These are phyloP conservation scores for sheep (Ovis aries) DNA, from an alignment of 2,113 vertebrate species.

Conservation along the genomic window ARS-UI_Ramb_v3.0 NC_056070.1:48759501-48760000, in stretches of 20 bases:
- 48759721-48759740: background rate
- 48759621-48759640: too few species aligned
- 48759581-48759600: background rate
- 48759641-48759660: too few species aligned
- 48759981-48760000: background rate
- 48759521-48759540: accelerated
- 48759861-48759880: background rate
- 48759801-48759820: background rate
- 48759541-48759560: accelerated
- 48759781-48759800: accelerated
- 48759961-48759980: background rate
- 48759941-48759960: background rate
- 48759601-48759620: accelerated
- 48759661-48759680: background rate
- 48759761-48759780: accelerated
- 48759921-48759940: background rate
- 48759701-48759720: accelerated
- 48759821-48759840: background rate
- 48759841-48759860: background rate
- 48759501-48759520: accelerated
- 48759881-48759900: accelerated
- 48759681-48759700: accelerated
- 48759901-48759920: accelerated
- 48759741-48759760: accelerated
- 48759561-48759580: too few species aligned